Evolutionary conservation across 1,140 invertebrate genomes (phyloP), one percentile per base, ranked within the genome.

Genomic region (Platyscapa corneri): DNA sequence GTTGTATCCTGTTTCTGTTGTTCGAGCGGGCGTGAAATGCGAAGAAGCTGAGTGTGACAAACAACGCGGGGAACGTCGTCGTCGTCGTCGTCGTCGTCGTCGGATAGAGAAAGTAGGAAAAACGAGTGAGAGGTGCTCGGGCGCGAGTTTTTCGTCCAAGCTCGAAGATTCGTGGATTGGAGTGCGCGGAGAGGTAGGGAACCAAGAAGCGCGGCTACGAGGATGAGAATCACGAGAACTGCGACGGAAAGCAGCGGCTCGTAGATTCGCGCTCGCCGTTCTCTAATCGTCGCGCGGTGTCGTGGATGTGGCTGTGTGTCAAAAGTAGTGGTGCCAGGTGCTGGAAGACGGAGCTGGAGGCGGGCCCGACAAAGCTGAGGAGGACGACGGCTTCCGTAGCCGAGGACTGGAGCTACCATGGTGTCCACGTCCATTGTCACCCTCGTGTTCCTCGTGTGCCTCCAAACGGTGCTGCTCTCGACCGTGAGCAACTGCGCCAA

Each of bases 401-500:
- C 83, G 75, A 82, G 83, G 86, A 86, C 83, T 80, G 85, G 88
- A 86, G 87, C 79, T 83, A 93, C 92, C 86, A 93, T 93, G 93
- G 90, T 93, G 90, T 92, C 94, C 87, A 95, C 95, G 87, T 96
- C 95, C 80, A 95, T 95, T 89, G 93, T 95, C 82, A 96, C 95
- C 87, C 94, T 97, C 89, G 94, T 97, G 88, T 94, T 97, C 88
- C 94, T 97, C 90, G 94, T 96, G 88, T 96, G 95, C 93, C 95
- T 97, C 88, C 96, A 97, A 94, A 96, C 96, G 89, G 95, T 97
- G 39, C 94, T 97, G 91, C 93, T 96, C 56, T 96, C 95, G 39
- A 95, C 95, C 27, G 95, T 96, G 89, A 96, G 96, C 87, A 96
- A 96, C 91, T 96, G 96, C 92, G 96, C 96, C 76, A 97, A 97